Evolutionary conservation across 2,113 vertebrate genomes (phyloP).

Genomic region (Neopipo cinnamomea): DNA sequence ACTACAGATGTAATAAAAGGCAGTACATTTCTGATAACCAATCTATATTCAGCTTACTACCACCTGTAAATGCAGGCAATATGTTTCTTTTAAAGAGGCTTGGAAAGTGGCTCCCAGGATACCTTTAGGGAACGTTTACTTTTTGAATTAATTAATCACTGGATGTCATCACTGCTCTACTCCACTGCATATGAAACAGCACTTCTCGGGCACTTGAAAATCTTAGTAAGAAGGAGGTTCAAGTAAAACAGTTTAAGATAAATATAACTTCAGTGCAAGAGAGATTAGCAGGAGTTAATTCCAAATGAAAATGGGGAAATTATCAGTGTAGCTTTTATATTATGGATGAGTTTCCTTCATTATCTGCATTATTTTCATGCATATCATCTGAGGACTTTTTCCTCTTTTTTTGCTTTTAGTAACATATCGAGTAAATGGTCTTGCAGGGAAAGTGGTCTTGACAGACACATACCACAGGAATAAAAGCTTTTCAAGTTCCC

Average conservation of each 20-base stretch:
- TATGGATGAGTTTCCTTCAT: not conserved
- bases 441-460: not conserved
- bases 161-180: conserved; percentile 60
- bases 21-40: conserved; percentile 15
- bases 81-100: conserved; percentile 61
- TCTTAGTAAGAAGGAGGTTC: conserved; percentile 9
- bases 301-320: conserved; percentile 1
- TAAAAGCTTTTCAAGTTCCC: not conserved
- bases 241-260: conserved; percentile 4
- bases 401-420: not conserved
- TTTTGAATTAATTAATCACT: conserved; percentile 77
- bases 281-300: conserved; percentile 34
- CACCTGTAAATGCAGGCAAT: conserved; percentile 69
- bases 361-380: not conserved
- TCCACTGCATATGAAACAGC: conserved; percentile 60
- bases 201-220: conserved; percentile 36
- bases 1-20: conserved; percentile 29
- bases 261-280: conserved; percentile 14
- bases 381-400: not conserved
- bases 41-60: conserved; percentile 62
- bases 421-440: not conserved
- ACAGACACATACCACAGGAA: not conserved
- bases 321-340: not conserved
- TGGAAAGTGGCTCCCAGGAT: conserved; percentile 61
- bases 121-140: conserved; percentile 52